Evolutionary conservation across 1,140 invertebrate species (phyloP).

Genomic region (Bombus impatiens): DNA sequence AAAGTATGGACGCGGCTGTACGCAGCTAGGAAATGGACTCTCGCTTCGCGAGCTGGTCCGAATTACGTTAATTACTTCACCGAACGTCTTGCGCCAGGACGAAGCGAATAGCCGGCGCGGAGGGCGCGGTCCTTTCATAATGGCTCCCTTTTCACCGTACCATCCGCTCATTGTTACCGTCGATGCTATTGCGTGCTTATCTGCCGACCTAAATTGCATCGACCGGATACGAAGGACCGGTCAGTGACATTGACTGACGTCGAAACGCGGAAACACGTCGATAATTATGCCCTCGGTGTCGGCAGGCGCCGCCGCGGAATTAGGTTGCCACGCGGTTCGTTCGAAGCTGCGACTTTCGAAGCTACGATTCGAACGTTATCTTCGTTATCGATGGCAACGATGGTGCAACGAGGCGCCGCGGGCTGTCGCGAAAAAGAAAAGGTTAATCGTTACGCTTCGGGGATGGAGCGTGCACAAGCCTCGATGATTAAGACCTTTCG

Average conservation of each 20-base stretch:
- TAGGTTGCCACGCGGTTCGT: too few species aligned
- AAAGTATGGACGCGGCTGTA: neutral
- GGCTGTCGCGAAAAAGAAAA: neutral
- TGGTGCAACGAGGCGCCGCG: too few species aligned
- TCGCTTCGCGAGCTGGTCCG: neutral
- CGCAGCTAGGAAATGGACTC: neutral
- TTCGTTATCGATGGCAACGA: too few species aligned
- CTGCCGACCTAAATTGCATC: constrained; percentile 46
- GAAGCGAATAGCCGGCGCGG: neutral
- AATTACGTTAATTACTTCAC: constrained; percentile 34
- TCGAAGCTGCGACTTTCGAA: too few species aligned
- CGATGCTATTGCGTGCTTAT: constrained; percentile 41
- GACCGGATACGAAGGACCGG: constrained; percentile 31
- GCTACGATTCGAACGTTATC: too few species aligned
- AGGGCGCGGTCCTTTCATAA: constrained; percentile 37
- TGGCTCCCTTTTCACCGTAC: constrained; percentile 36
- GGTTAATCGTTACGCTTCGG: neutral
- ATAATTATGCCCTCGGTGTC: constrained; percentile 22
- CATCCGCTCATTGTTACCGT: constrained; percentile 52
- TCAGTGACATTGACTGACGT: constrained; percentile 54
- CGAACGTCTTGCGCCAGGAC: constrained; percentile 16
- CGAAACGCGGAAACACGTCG: constrained; percentile 46
- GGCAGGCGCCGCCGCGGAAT: too few species aligned
- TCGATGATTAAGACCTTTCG: constrained; percentile 9
- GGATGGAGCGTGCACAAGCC: too few species aligned